phyloP scores from a whole-genome alignment of 1,140 invertebrate species.

The Macrosteles quadrilineatus region DNA sequence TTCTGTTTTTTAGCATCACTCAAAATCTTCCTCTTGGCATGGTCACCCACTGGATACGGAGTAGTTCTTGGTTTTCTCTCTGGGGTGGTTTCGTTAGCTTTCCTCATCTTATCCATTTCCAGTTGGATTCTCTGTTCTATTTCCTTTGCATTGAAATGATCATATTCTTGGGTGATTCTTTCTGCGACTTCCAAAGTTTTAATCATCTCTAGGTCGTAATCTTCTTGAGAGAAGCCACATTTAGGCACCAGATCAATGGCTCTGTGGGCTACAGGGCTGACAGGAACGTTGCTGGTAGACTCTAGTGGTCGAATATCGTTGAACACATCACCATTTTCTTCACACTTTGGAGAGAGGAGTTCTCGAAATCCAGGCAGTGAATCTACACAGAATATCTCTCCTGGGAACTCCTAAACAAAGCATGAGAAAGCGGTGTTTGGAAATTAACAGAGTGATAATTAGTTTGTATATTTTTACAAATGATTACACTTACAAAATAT shows the following conservation, averaged over 20 bases:
- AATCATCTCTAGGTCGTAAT: neutral
- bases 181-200: neutral
- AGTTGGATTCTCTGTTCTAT: neutral
- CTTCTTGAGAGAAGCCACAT: neutral
- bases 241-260: neutral
- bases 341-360: neutral
- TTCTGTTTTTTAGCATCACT: neutral
- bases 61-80: neutral
- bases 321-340: neutral
- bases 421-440: neutral
- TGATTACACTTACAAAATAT: too few species aligned
- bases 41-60: too few species aligned
- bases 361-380: slow-evolving; percentile 6
- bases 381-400: slow-evolving; percentile 1
- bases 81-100: neutral
- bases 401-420: slow-evolving; percentile 15
- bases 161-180: neutral
- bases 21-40: neutral
- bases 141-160: neutral
- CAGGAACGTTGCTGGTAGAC: neutral
- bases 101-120: neutral
- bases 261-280: neutral
- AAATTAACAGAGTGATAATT: too few species aligned
- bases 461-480: too few species aligned
- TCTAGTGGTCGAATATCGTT: neutral